Evolutionary conservation across 2,888 invertebrate species (phyloP), one percentile per base, ranked within the genome.

Genomic region (Vesta saturnalis): DNA sequence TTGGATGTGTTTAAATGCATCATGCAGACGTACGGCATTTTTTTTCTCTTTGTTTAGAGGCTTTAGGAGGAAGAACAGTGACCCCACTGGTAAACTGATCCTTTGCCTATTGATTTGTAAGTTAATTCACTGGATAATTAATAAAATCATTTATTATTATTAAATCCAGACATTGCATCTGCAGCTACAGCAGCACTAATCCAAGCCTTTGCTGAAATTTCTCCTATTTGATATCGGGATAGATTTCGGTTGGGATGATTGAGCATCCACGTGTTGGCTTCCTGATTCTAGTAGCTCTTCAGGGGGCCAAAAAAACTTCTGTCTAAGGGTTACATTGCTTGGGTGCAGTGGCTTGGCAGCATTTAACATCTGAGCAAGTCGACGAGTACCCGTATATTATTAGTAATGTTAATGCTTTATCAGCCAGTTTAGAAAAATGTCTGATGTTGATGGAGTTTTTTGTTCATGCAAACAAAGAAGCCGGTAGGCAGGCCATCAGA

Each of bases 321-420:
- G 59, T 54, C 72, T 75, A 74, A n/a, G n/a, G n/a, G n/a, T n/a
- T n/a, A n/a, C n/a, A n/a, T n/a, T n/a, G n/a, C n/a, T n/a, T n/a
- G n/a, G 18, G 74, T 77, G 2, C 72, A 76, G 61, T 77, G 76
- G 8, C 68, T 70, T 21, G 76, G 74, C 23, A 76, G 60, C 74
- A 73, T 14, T 74, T 70, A 8, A 73, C 64, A 61, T 73, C 39
- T 64, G 46, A 55, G 71, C 68, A 59, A 54, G 59, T 43, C 64
- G 64, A 35, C 61, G 63, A 54, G n/a, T n/a, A n/a, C n/a, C n/a
- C n/a, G 64, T 73, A 16, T 60, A 71, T 58, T 68, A 61, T 47
- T 69, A 65, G 54, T 19, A 67, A 57, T 18, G 18, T 72, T 57
- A 43, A 49, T 65, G 63, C 15, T 66, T 70, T 63, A 72, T 69